A percentile compares a stretch with the other conserved stretches of the same genome.
Evolutionary conservation across 2,797 vertebrate species (phyloP).

Genomic region (Microcaecilia unicolor): DNA sequence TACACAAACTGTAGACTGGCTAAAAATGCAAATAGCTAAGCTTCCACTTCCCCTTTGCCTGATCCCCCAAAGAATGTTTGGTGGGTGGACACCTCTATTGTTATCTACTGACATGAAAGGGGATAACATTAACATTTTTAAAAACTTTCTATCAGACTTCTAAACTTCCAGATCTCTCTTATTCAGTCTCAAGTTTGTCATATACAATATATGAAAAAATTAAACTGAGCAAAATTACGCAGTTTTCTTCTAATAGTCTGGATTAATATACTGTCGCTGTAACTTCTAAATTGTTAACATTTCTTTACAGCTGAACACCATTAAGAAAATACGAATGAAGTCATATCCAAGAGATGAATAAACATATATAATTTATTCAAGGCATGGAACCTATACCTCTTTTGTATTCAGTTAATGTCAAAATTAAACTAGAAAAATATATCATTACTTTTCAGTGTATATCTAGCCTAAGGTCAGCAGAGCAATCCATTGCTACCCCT

Average conservation of each 20-base stretch:
- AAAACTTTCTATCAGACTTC: neutral
- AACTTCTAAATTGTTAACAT: conserved; percentile 24
- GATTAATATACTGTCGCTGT: neutral
- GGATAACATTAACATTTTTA: neutral
- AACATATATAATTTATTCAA: conserved; percentile 34
- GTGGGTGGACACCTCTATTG: no score
- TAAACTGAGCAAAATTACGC: neutral
- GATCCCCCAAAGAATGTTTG: no score
- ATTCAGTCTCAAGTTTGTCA: no score
- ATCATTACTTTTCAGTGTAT: conserved; percentile 38
- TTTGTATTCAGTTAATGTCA: conserved; percentile 40
- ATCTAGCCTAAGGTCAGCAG: conserved; percentile 37
- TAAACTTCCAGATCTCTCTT: no score
- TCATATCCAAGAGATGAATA: conserved; percentile 36
- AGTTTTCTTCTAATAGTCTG: neutral
- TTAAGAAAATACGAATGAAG: conserved; percentile 24
- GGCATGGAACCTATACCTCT: conserved; percentile 40
- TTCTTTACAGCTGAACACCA: conserved; percentile 17
- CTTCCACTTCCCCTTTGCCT: no score
- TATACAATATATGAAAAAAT: no score
- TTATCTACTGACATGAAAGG: no score
- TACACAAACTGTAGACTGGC: no score
- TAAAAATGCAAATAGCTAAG: no score
- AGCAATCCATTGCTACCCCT: conserved; percentile 42
- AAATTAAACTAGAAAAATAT: conserved; percentile 45